Conservation (phyloP, 2,113 vertebrate species). For the Daphoenositta chrysoptera region DNA sequence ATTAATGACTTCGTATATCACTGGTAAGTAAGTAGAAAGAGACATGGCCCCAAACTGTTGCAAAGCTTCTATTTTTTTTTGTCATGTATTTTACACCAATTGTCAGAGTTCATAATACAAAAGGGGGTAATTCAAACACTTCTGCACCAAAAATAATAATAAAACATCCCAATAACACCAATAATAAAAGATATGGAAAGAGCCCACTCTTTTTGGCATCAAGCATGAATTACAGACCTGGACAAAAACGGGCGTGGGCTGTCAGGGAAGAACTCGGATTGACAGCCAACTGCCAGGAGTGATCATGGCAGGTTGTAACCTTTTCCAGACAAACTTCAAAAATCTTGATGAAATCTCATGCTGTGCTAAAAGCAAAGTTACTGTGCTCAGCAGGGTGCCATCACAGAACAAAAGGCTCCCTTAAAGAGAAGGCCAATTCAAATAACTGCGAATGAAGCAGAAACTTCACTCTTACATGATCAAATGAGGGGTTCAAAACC, state of each 20-base stretch:
- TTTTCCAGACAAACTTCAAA: not conserved
- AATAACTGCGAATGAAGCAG: not conserved
- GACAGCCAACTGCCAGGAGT: not conserved
- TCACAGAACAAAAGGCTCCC: conserved; percentile 21
- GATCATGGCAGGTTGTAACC: not conserved
- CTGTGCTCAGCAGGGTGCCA: not conserved
- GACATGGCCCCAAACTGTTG: not conserved
- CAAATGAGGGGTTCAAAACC: conserved; percentile 31
- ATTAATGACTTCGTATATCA: not conserved
- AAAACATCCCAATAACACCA: not conserved
- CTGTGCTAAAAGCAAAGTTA: conserved; percentile 41
- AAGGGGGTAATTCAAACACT: not conserved
- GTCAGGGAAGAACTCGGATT: not conserved
- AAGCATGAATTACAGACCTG: not conserved
- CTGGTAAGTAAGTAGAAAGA: not conserved
- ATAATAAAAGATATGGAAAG: not conserved
- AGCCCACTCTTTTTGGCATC: not conserved
- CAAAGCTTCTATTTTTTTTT: not conserved
- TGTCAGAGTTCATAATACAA: not conserved
- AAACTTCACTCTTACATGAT: not conserved
- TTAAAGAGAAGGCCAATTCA: conserved; percentile 18
- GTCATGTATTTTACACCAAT: not conserved
- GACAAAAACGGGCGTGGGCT: not conserved
- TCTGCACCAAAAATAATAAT: not conserved
- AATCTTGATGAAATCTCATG: not conserved